Conservation (phyloP, 37 sponge, comb jelly and placozoan genomes). For the Sycon ciliatum region DNA sequence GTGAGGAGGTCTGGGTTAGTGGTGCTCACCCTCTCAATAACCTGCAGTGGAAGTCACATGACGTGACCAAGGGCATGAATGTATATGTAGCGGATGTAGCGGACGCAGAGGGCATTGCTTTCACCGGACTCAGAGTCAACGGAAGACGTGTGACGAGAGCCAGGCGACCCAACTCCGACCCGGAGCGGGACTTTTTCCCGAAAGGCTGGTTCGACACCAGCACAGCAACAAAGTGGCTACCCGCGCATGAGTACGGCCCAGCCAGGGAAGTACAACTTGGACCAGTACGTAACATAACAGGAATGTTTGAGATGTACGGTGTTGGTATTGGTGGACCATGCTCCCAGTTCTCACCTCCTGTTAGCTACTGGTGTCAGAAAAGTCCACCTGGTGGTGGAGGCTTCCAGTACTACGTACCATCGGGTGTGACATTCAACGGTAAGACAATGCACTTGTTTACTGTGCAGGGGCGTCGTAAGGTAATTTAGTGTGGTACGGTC, state of each 20-base stretch:
- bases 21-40: conserved; percentile 35
- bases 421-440: no score
- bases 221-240: conserved; percentile 18
- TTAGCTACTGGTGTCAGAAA: conserved; percentile 23
- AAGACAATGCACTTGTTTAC: no score
- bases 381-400: conserved; percentile 14
- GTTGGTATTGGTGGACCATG: conserved; percentile 34
- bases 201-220: conserved; percentile 19
- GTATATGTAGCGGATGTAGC: neutral
- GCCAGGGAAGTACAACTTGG: conserved; percentile 14
- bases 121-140: conserved; percentile 37
- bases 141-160: conserved; percentile 18
- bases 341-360: conserved; percentile 24
- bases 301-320: conserved; percentile 18
- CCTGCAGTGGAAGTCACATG: conserved; percentile 27
- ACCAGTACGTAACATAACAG: neutral
- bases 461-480: no score
- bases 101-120: neutral
- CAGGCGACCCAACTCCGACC: conserved; percentile 28
- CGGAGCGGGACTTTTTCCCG: conserved; percentile 20
- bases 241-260: conserved; percentile 1
- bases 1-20: conserved; percentile 32
- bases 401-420: conserved; percentile 26
- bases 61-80: conserved; percentile 1
- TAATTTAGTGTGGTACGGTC: no score